Percentiles rank a stretch among this genome's conserved stretches.
Conservation (phyloP, 2,113 vertebrate genomes). For the Hemiprocne comata region DNA sequence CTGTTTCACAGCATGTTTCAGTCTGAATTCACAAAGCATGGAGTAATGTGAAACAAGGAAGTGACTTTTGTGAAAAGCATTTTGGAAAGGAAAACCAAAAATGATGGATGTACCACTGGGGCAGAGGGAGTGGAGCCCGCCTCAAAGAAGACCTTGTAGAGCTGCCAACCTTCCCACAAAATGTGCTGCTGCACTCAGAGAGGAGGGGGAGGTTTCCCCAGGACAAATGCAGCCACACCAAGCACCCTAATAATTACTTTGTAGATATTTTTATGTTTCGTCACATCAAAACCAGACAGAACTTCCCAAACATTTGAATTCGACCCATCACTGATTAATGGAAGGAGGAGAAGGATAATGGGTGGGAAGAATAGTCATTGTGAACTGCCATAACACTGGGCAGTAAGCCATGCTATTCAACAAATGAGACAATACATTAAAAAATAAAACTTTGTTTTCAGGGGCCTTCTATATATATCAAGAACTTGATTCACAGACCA, state of each 20-base stretch:
- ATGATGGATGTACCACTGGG: slow-evolving; percentile 68
- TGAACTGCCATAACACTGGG: slow-evolving; percentile 58
- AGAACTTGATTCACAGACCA: slow-evolving; percentile 31
- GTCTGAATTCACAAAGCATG: slow-evolving; percentile 57
- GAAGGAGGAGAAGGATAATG: slow-evolving; percentile 59
- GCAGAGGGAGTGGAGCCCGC: slow-evolving; percentile 52
- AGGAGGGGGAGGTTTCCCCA: slow-evolving; percentile 32
- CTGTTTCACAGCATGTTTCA: slow-evolving; percentile 21
- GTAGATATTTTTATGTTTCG: slow-evolving; percentile 45
- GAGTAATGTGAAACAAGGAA: slow-evolving; percentile 68
- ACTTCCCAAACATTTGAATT: slow-evolving; percentile 54
- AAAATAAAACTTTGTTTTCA: slow-evolving; percentile 43
- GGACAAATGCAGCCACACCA: slow-evolving; percentile 62
- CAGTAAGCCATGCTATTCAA: slow-evolving; percentile 59
- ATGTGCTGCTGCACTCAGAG: slow-evolving; percentile 40
- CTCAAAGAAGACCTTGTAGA: slow-evolving; percentile 66
- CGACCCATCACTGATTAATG: slow-evolving; percentile 55
- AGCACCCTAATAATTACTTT: slow-evolving; percentile 26
- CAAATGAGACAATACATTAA: slow-evolving; percentile 58
- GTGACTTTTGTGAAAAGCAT: slow-evolving; percentile 71
- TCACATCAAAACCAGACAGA: slow-evolving; percentile 60
- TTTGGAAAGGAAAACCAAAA: slow-evolving; percentile 71
- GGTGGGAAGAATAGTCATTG: slow-evolving; percentile 67
- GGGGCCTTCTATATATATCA: slow-evolving; percentile 53
- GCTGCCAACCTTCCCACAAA: slow-evolving; percentile 58